Evolutionary conservation across 2,797 vertebrate species (phyloP), one percentile per base, ranked within the genome.

Genomic region (Eleutherodactylus coqui): DNA sequence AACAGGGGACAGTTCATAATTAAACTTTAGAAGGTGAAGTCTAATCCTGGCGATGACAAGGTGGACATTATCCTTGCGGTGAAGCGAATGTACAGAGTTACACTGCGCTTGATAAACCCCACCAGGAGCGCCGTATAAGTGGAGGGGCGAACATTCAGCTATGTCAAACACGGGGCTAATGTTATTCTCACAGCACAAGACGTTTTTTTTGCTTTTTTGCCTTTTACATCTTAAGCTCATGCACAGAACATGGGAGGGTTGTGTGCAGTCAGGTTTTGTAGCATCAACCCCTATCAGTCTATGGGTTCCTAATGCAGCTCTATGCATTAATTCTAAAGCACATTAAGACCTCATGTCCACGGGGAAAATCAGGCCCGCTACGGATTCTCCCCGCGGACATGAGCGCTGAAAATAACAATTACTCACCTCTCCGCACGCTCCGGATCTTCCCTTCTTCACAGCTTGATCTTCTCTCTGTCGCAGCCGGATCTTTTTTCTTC

Each of bases 1-100:
- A 82, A 53, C 38, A 82, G 38, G 47, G 45, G 62, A 64, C 79
- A 70, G 79, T 38, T 70, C 62, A 70, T 82, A 82, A 82, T 82
- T 82, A 82, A 38, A 70, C 13, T 1, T 51, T 17, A 51, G 64
- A 82, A 70, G 64, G 79, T 34, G 64, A 51, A 51, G 79, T 43
- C 17, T 60, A 78, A 27, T 14, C 24, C 19, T 1, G 5, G 76
- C 53, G 79, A n/a, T 70, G 79, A 82, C 79, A 70, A 70, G 79
- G 32, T 51, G 58, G 64, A 81, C 43, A 69, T 69, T 81, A 82
- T 70, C 79, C 79, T 69, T 82, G 21, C 53, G 47, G 47, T 60
- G 27, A 79, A 38, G 34, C 79, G 38, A 49, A 81, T 69, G 55
- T 51, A 69, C 34, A 62, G 29, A 51, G 51, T 69, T 49, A 67